phyloP scores from a whole-genome alignment of 2,888 invertebrate species.

The Diloba caeruleocephala region DNA sequence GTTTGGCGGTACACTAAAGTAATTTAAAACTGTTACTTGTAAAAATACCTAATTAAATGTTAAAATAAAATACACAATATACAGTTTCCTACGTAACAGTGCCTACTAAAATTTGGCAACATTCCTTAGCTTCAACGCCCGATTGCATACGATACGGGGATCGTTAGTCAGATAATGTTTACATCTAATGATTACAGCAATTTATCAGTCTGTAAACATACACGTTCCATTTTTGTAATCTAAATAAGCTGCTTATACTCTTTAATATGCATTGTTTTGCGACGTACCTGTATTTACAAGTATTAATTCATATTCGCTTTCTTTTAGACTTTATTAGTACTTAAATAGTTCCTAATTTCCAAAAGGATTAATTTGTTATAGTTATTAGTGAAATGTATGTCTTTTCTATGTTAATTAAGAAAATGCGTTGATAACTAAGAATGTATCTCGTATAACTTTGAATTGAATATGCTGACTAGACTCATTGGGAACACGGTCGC shows the following conservation, averaged over 20 bases:
- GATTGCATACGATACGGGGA: slow-evolving; percentile 12
- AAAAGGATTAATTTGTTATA: slow-evolving; percentile 4
- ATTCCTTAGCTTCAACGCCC: slow-evolving; percentile 11
- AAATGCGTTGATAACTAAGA: slow-evolving; percentile 13
- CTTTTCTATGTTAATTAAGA: slow-evolving; percentile 12
- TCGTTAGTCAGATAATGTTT: slow-evolving; percentile 28
- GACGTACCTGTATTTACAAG: neutral
- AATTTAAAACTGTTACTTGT: slow-evolving; percentile 30
- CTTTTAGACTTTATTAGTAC: too few species aligned
- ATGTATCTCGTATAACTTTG: slow-evolving; percentile 40
- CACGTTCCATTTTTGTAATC: slow-evolving; percentile 23
- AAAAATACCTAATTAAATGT: slow-evolving; percentile 22
- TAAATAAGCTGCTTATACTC: slow-evolving; percentile 15
- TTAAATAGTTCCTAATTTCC: neutral
- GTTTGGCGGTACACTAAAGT: slow-evolving; percentile 19
- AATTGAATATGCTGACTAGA: slow-evolving; percentile 41
- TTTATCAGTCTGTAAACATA: slow-evolving; percentile 72
- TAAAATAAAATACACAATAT: slow-evolving; percentile 15
- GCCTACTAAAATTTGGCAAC: slow-evolving; percentile 42
- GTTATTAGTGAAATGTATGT: slow-evolving; percentile 26
- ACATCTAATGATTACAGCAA: slow-evolving; percentile 67
- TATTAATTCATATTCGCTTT: too few species aligned
- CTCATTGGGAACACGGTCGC: slow-evolving; percentile 14
- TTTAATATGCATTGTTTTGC: slow-evolving; percentile 27
- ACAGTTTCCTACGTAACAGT: slow-evolving; percentile 11